Percentiles rank a stretch among this genome's conserved stretches.
Conservation (phyloP, 2,113 vertebrate species). For the Ctenomys sociabilis region DNA sequence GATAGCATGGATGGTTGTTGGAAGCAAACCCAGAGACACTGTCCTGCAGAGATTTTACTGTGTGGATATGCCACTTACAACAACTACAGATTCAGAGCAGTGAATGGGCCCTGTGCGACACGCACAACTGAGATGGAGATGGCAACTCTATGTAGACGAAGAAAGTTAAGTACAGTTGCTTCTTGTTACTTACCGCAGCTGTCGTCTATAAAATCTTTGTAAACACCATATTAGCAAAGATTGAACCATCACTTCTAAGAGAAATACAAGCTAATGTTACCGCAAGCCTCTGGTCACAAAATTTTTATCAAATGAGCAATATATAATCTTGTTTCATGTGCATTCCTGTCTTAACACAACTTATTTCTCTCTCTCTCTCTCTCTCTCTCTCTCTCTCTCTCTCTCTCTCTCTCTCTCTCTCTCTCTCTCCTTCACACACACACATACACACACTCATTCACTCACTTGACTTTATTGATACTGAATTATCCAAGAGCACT, state of each 20-base stretch:
- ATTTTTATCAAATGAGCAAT: not conserved
- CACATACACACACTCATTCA: not conserved
- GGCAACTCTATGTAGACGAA: not conserved
- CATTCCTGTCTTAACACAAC: not conserved
- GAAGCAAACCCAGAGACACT: not conserved
- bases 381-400: too few species aligned
- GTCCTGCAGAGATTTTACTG: not conserved
- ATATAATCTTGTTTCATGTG: not conserved
- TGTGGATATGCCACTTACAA: not conserved
- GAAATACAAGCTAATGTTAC: not conserved
- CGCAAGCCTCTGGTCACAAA: not conserved
- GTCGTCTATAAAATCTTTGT: not conserved
- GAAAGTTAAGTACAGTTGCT: not conserved
- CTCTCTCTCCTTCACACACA: too few species aligned
- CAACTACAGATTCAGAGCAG: not conserved
- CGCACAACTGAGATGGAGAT: not conserved
- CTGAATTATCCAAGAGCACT: not conserved
- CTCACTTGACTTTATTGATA: not conserved
- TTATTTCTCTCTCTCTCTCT: not conserved
- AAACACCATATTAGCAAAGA: not conserved
- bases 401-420: too few species aligned
- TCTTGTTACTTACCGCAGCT: not conserved
- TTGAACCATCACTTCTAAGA: not conserved
- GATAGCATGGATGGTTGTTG: not conserved
- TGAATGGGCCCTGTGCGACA: not conserved